phyloP scores from a whole-genome alignment of 30 jellyfish, hydroid and myxozoan species.

The Thelohanellus kitauei region DNA sequence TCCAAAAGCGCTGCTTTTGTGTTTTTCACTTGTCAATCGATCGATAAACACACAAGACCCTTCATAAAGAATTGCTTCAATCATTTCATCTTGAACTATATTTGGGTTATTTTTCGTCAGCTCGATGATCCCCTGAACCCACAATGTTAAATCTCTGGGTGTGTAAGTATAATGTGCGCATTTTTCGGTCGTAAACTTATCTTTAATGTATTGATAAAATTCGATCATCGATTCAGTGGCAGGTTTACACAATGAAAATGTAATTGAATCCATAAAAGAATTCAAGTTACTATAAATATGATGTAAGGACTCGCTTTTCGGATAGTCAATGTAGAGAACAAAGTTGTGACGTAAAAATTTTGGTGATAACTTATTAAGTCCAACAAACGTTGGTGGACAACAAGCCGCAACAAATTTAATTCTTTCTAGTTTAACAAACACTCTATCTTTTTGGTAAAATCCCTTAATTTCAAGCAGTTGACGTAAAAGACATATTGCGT shows the following conservation, averaged over 20 bases:
- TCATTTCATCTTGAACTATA: too few relatives aligned
- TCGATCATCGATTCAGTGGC: constrained; percentile 94
- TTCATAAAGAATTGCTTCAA: too few relatives aligned
- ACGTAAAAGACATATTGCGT: constrained; percentile 61
- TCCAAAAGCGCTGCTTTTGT: too few relatives aligned
- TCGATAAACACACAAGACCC: too few relatives aligned
- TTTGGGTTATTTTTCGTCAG: too few relatives aligned
- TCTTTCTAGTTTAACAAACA: constrained; percentile 59
- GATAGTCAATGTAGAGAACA: constrained; percentile 74
- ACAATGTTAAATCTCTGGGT: constrained; percentile 91
- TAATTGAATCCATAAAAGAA: constrained; percentile 57
- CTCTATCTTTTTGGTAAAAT: constrained; percentile 67
- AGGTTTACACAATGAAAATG: constrained; percentile 75
- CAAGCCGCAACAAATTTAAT: constrained; percentile 95
- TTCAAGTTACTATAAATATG: constrained; percentile 90
- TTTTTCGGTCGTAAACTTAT: constrained; percentile 52
- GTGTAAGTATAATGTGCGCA: constrained; percentile 73
- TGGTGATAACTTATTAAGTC: constrained; percentile 54
- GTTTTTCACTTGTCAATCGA: too few relatives aligned
- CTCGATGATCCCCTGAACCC: constrained; percentile 88
- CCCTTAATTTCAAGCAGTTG: constrained; percentile 86
- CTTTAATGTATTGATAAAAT: too few relatives aligned
- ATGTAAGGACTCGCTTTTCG: constrained; percentile 65
- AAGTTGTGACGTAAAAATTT: constrained; percentile 83
- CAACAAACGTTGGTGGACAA: constrained; percentile 95